phyloP scores from a whole-genome alignment of 2,113 vertebrate genomes.

The Ploceus nigricollis region DNA sequence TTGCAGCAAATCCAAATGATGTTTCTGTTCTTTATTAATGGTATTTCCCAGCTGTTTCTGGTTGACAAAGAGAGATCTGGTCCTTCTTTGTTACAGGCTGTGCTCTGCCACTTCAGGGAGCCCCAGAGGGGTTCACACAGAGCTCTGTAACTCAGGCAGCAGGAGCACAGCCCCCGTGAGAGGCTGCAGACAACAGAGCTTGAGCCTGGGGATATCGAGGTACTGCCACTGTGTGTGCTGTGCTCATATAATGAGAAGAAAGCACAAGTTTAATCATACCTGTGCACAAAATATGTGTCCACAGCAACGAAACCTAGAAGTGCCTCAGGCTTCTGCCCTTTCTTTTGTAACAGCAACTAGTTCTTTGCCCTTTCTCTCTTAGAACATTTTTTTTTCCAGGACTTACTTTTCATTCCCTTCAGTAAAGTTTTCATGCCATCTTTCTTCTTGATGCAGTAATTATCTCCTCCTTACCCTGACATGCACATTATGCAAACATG shows the following conservation, averaged over 20 bases:
- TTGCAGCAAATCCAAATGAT: neutral
- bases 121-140: neutral
- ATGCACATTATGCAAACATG: neutral
- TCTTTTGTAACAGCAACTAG: neutral
- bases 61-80: neutral
- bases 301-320: neutral
- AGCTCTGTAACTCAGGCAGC: neutral
- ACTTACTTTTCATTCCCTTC: neutral
- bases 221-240: neutral
- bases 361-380: neutral
- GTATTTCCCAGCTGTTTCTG: neutral
- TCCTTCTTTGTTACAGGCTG: neutral
- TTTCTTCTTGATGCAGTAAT: neutral
- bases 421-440: neutral
- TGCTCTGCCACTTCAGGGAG: neutral
- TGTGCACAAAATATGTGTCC: neutral
- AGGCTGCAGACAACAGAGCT: neutral
- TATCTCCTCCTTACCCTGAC: neutral
- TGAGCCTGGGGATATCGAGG: accelerated
- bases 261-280: neutral
- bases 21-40: neutral
- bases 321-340: neutral
- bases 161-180: neutral
- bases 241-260: neutral
- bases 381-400: neutral